Conservation (phyloP, 1,140 invertebrate species). For the Drosophila triauraria region DNA sequence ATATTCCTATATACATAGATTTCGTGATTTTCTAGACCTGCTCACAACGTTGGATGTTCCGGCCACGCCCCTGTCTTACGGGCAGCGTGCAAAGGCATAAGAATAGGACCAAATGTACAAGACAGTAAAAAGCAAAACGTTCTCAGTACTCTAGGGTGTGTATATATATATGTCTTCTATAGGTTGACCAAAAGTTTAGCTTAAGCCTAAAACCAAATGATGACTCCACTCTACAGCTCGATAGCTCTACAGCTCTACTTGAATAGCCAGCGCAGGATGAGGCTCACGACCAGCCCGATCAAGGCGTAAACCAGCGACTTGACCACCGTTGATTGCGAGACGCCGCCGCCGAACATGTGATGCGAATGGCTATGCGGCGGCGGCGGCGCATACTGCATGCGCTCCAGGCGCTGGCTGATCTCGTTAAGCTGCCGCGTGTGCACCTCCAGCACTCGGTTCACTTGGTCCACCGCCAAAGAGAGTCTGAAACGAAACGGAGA, state of each 20-base stretch:
- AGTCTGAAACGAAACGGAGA: conserved; percentile 47
- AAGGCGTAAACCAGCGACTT: conserved; percentile 65
- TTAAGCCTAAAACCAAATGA: conserved; percentile 54
- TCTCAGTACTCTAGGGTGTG: conserved; percentile 33
- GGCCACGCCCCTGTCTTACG: conserved; percentile 20
- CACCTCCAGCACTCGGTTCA: conserved; percentile 68
- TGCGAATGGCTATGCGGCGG: conserved; percentile 17
- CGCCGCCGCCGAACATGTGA: conserved; percentile 43
- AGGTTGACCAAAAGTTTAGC: conserved; percentile 60
- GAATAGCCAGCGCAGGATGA: conserved; percentile 69
- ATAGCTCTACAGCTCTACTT: conserved; percentile 45
- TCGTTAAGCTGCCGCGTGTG: conserved; percentile 71
- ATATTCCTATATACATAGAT: conserved; percentile 24
- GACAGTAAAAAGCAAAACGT: conserved; percentile 45
- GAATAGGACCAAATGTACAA: conserved; percentile 59
- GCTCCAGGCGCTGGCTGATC: conserved; percentile 68
- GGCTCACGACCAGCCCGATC: conserved; percentile 56
- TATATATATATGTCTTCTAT: conserved; percentile 57
- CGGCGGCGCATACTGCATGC: conserved; percentile 73
- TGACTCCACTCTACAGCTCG: conserved; percentile 19
- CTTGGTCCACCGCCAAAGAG: conserved; percentile 61
- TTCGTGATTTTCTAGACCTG: conserved; percentile 29
- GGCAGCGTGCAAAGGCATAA: conserved; percentile 52
- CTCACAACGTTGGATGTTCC: conserved; percentile 22
- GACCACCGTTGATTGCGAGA: conserved; percentile 55